These are phyloP conservation scores for Holcopasites calliopsidis DNA, from an alignment of 1,140 invertebrate species.

Conservation along the genomic window DNA sequence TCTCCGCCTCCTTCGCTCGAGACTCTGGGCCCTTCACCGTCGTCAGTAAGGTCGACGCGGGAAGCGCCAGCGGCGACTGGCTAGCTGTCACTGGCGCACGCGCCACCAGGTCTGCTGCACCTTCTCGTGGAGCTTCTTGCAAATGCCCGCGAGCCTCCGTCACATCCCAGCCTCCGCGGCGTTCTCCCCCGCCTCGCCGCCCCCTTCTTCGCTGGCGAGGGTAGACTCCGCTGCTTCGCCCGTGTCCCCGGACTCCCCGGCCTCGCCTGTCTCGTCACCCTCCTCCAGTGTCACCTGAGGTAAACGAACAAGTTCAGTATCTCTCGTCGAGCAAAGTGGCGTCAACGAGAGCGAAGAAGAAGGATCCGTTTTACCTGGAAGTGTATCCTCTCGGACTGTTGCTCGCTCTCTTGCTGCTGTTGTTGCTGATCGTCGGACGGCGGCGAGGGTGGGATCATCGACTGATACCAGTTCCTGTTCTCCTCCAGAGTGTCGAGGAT, in stretches of 20 bases:
- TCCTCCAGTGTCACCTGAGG: slow-evolving; percentile 93
- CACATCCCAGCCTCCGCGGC: slow-evolving; percentile 86
- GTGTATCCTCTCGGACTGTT: slow-evolving; percentile 78
- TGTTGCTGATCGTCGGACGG: slow-evolving; percentile 79
- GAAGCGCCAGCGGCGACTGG: slow-evolving; percentile 48
- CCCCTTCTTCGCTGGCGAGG: slow-evolving; percentile 81
- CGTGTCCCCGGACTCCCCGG: slow-evolving; percentile 68
- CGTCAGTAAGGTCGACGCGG: slow-evolving; percentile 21
- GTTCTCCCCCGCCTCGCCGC: slow-evolving; percentile 76
- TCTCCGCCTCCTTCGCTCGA: not conserved
- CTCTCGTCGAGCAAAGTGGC: too few relatives aligned
- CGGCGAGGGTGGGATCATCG: slow-evolving; percentile 89
- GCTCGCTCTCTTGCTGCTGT: slow-evolving; percentile 75
- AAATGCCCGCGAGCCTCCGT: slow-evolving; percentile 92
- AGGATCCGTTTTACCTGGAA: slow-evolving; percentile 42
- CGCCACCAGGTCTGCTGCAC: slow-evolving; percentile 89
- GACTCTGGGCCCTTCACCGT: too few relatives aligned
- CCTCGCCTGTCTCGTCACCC: slow-evolving; percentile 85
- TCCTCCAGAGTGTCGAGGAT: slow-evolving; percentile 98
- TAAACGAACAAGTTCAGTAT: too few relatives aligned
- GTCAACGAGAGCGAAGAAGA: too few relatives aligned
- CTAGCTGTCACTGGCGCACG: slow-evolving; percentile 82
- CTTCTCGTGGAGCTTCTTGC: slow-evolving; percentile 91
- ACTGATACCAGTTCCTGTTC: slow-evolving; percentile 98
- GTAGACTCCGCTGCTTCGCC: slow-evolving; percentile 74